Percentiles rank a stretch among this genome's conserved stretches.
Conservation (phyloP, 2,113 vertebrate genomes). For the Tor tambroides region DNA sequence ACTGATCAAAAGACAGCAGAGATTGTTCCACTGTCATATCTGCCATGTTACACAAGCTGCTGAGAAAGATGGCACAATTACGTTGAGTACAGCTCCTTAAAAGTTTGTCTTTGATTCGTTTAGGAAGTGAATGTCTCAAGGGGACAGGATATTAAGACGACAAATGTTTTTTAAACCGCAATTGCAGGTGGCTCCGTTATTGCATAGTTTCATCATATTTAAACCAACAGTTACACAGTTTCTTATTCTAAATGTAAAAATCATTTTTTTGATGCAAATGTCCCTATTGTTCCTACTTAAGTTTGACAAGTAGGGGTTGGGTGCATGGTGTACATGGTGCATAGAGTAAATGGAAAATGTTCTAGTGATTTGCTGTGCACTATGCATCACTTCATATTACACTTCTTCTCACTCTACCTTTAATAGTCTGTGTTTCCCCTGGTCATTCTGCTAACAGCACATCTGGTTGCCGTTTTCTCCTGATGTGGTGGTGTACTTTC, state of each 20-base stretch:
- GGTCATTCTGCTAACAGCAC: conserved; percentile 51
- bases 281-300: background rate
- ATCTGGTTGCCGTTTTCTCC: conserved; percentile 60
- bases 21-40: conserved; percentile 59
- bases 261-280: background rate
- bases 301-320: too few relatives aligned
- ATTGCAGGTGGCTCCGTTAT: background rate
- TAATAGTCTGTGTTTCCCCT: conserved; percentile 58
- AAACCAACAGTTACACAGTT: background rate
- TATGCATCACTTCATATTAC: conserved; percentile 42
- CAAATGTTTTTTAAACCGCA: background rate
- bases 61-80: conserved; percentile 62
- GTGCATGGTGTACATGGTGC: background rate
- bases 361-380: conserved; percentile 42
- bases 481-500: conserved; percentile 56
- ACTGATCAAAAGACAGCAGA: conserved; percentile 39
- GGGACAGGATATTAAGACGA: conserved; percentile 38
- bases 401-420: conserved; percentile 44
- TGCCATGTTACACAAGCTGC: conserved; percentile 63
- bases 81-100: conserved; percentile 51
- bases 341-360: conserved; percentile 13
- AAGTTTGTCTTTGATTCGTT: conserved; percentile 56
- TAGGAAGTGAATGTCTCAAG: conserved; percentile 52
- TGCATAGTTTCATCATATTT: background rate
- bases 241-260: background rate